Evolutionary conservation across 2,888 invertebrate species (phyloP), one percentile per base, ranked within the genome.

Genomic region (Amphipyra tragopoginis): DNA sequence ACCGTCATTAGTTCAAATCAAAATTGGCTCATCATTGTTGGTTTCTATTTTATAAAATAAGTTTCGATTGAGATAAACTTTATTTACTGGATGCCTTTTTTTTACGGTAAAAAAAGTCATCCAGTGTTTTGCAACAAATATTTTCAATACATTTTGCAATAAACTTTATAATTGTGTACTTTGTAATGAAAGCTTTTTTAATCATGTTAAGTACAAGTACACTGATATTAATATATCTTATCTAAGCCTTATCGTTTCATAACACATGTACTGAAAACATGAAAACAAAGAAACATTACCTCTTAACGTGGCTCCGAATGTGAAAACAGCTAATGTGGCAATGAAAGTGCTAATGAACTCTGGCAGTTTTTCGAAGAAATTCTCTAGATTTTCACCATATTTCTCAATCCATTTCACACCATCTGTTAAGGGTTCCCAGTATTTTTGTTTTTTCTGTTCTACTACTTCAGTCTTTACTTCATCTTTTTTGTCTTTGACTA

Each of bases 391-490:
- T 0, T 93, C 92, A 13, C 94, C 90, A 75, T 96, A 95, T 53
- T 92, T 95, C 73, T 96, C 96, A 1, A 95, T 92, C 96, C 96
- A 96, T 68, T 92, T 95, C 0, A 96, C 95, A 0, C 96, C 95
- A 5, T 94, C 94, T 66, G 76, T 94, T 81, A 96, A 87, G 0
- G 96, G 96, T 71, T 96, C 93, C 92, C 92, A 93, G 44, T 89
- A 83, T 53, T 82, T 90, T 0, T 83, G 57, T 26, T 82, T 86
- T n/a, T 64, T 29, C 1, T 15, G 6, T 9, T 73, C 58, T 11
- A 70, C 65, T 26, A 55, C 42, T 5, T 74, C 54, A 14, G 57
- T 48, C 33, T 73, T 62, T 0, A 43, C 43, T 33, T 59, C 62
- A 5, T 45, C 47, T 7, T 72, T 57, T 7, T 57, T 69, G n/a